These are phyloP conservation scores for Mayetiola destructor DNA, from an alignment of 2,888 invertebrate genomes.

Conservation along the genomic window DNA sequence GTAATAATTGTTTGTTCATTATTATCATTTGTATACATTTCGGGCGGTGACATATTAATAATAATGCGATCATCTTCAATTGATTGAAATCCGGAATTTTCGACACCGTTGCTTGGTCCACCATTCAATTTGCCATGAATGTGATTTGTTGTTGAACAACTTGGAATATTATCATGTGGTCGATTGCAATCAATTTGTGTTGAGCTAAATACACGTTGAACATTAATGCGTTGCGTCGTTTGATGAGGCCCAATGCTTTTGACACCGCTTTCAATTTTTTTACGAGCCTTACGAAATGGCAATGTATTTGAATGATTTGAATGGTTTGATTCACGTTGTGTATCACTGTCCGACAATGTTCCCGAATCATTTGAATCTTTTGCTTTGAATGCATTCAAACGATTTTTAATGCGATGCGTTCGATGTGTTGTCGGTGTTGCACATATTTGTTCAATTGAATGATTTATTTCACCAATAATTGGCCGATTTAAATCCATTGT, in stretches of 20 bases:
- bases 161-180: conserved; percentile 27
- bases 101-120: conserved; percentile 42
- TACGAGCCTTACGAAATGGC: conserved; percentile 42
- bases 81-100: conserved; percentile 57
- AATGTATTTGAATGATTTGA: conserved; percentile 37
- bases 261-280: conserved; percentile 37
- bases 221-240: conserved; percentile 31
- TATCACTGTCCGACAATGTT: conserved; percentile 37
- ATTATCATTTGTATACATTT: conserved; percentile 74
- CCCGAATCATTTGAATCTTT: conserved; percentile 44
- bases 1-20: conserved; percentile 53
- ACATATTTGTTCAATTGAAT: conserved; percentile 23
- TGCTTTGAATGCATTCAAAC: conserved; percentile 22
- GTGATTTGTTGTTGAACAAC: not conserved
- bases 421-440: conserved; percentile 21
- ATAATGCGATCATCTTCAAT: conserved; percentile 20
- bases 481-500: conserved; percentile 23
- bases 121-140: not conserved
- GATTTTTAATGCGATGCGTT: conserved; percentile 18
- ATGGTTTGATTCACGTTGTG: conserved; percentile 28
- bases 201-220: conserved; percentile 34
- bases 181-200: conserved; percentile 20
- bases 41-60: conserved; percentile 56
- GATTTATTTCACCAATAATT: conserved; percentile 20
- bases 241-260: conserved; percentile 33